Evolutionary conservation across 2,113 vertebrate genomes (phyloP).

Genomic region (Halcyon malimbica): DNA sequence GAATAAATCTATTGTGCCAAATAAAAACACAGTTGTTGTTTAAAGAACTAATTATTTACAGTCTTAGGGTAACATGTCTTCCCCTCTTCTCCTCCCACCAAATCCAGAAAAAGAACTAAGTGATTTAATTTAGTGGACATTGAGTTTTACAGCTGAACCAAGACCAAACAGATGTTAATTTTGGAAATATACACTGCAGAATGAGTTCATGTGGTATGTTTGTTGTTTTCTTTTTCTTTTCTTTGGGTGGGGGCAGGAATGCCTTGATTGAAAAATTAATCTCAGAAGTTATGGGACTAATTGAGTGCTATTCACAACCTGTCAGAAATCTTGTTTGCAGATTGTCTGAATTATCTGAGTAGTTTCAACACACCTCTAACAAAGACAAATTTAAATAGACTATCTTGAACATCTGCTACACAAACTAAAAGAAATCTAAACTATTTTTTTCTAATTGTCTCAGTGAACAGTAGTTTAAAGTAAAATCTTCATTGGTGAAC

Average conservation of each 20-base stretch:
- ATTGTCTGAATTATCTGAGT: conserved; percentile 66
- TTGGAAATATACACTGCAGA: not conserved
- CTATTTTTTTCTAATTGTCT: not conserved
- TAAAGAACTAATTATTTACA: conserved; percentile 5
- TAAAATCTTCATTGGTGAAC: conserved; percentile 13
- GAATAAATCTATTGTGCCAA: not conserved
- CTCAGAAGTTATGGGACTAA: conserved; percentile 50
- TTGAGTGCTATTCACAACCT: conserved; percentile 61
- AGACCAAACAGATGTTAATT: conserved; percentile 41
- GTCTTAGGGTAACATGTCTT: not conserved
- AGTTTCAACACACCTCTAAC: conserved; percentile 58
- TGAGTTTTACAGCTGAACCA: conserved; percentile 4
- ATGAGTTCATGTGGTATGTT: not conserved
- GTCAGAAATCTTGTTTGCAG: conserved; percentile 66
- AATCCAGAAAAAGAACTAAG: not conserved
- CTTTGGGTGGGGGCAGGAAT: not conserved
- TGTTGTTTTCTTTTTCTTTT: not conserved
- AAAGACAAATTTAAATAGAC: conserved; percentile 55
- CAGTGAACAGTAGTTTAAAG: not conserved
- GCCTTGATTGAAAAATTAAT: conserved; percentile 32
- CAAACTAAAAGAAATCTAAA: conserved; percentile 1
- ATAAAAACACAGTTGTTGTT: not conserved
- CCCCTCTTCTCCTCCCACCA: not conserved
- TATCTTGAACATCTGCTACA: conserved; percentile 53
- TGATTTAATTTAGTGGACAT: not conserved